phyloP scores from a whole-genome alignment of 2,888 invertebrate species.

The Leptopterna dolabrata region DNA sequence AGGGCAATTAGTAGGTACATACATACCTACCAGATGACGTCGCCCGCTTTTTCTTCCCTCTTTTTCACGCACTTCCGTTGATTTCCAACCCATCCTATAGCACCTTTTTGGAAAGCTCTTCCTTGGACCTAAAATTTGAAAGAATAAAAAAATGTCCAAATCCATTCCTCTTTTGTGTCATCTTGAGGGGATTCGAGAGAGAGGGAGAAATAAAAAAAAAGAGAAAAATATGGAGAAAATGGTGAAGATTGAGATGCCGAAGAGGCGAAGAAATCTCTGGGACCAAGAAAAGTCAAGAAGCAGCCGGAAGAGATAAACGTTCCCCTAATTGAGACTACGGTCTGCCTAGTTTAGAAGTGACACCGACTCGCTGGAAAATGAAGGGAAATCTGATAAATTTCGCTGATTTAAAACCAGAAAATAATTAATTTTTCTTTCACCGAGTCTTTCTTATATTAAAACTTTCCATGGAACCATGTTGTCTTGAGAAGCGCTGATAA shows the following conservation, averaged over 20 bases:
- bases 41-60: too few relatives aligned
- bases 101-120: too few relatives aligned
- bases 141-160: too few relatives aligned
- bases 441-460: neutral
- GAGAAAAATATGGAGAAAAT: neutral
- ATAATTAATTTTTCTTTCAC: constrained; percentile 14
- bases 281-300: constrained; percentile 12
- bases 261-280: neutral
- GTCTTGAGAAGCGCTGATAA: constrained; percentile 24
- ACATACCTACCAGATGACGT: too few relatives aligned
- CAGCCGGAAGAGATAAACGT: constrained; percentile 19
- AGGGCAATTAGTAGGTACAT: too few relatives aligned
- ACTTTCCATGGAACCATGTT: constrained; percentile 6
- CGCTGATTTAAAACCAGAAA: constrained; percentile 11
- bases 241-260: neutral
- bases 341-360: neutral
- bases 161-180: too few relatives aligned
- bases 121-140: too few relatives aligned
- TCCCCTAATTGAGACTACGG: constrained; percentile 1
- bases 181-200: neutral
- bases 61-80: too few relatives aligned
- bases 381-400: constrained; percentile 17
- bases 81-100: too few relatives aligned
- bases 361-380: neutral
- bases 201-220: too few relatives aligned